A percentile compares a stretch with the other conserved stretches of the same genome.
These are phyloP conservation scores for Notolepis coatsorum DNA, from an alignment of 2,797 vertebrate species.

Conservation along the genomic window DNA sequence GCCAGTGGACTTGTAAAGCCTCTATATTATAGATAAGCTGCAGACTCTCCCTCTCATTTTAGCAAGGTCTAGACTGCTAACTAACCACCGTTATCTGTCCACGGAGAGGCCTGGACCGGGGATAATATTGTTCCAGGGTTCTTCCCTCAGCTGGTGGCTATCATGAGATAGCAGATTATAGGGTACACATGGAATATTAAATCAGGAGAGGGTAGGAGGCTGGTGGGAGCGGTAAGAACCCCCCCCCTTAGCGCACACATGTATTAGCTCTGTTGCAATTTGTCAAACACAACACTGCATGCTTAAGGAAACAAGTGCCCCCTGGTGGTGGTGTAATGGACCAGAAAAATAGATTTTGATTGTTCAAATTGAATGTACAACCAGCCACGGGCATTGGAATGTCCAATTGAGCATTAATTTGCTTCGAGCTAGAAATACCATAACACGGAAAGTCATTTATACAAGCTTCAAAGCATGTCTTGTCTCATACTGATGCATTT, in stretches of 20 bases:
- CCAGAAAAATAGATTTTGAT: conserved; percentile 78
- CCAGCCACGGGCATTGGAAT: conserved; percentile 66
- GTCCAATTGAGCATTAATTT: conserved; percentile 68
- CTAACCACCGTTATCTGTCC: background rate
- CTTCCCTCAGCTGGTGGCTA: conserved; percentile 38
- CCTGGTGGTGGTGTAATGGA: conserved; percentile 83
- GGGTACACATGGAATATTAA: conserved; percentile 32
- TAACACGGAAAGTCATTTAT: conserved; percentile 44
- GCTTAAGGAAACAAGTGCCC: conserved; percentile 81
- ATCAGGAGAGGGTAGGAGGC: conserved; percentile 39
- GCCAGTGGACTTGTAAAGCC: background rate
- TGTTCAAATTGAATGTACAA: conserved; percentile 75
- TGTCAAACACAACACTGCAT: conserved; percentile 75
- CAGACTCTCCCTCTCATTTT: background rate
- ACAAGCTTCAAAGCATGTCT: conserved; percentile 22
- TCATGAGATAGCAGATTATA: conserved; percentile 54
- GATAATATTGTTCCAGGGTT: conserved; percentile 6
- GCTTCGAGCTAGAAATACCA: conserved; percentile 41
- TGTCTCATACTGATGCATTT: conserved; percentile 24
- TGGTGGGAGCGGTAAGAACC: conserved; percentile 61
- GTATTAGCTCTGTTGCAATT: conserved; percentile 71
- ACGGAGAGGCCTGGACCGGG: background rate
- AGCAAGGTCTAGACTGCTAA: background rate
- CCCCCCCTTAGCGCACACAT: conserved; percentile 59
- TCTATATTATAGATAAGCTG: background rate